Percentiles rank a stretch among this genome's conserved stretches.
Evolutionary conservation across 2,113 vertebrate genomes (phyloP).

Genomic region (Megaleporinus macrocephalus): DNA sequence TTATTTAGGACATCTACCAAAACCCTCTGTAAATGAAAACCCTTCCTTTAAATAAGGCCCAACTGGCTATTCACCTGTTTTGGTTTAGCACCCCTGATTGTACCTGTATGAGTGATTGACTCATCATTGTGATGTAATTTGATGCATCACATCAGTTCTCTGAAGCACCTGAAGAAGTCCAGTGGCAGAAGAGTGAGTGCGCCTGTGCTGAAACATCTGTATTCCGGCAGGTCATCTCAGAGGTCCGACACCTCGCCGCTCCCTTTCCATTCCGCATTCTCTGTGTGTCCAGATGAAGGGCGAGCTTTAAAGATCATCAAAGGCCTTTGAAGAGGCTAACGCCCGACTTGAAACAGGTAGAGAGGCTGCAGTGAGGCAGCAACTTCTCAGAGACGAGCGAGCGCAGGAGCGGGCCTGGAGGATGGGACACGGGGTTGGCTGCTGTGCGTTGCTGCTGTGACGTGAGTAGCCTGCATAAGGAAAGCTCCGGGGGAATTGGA

Average conservation of each 20-base stretch:
- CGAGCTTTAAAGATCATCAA: neutral
- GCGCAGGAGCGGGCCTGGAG: too few species aligned
- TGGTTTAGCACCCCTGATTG: too few species aligned
- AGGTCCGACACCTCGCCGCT: neutral
- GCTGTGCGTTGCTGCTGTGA: neutral
- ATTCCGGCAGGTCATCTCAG: neutral
- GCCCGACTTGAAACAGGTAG: neutral
- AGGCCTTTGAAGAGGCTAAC: neutral
- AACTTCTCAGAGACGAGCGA: neutral
- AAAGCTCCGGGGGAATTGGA: neutral
- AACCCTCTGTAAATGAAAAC: too few species aligned
- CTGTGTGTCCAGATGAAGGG: slow-evolving; percentile 15
- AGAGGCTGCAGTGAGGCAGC: neutral
- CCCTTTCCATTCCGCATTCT: neutral
- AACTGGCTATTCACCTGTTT: too few species aligned
- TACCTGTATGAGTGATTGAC: too few species aligned
- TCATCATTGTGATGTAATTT: neutral
- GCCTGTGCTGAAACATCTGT: neutral
- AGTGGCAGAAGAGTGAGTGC: neutral
- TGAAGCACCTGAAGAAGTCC: neutral
- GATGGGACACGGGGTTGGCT: neutral
- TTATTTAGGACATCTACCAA: too few species aligned
- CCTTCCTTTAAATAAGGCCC: too few species aligned
- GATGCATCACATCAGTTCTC: too few species aligned
- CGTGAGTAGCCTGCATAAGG: neutral